These are phyloP conservation scores for Atta colombica DNA, from an alignment of 1,140 invertebrate species.

Conservation along the genomic window DNA sequence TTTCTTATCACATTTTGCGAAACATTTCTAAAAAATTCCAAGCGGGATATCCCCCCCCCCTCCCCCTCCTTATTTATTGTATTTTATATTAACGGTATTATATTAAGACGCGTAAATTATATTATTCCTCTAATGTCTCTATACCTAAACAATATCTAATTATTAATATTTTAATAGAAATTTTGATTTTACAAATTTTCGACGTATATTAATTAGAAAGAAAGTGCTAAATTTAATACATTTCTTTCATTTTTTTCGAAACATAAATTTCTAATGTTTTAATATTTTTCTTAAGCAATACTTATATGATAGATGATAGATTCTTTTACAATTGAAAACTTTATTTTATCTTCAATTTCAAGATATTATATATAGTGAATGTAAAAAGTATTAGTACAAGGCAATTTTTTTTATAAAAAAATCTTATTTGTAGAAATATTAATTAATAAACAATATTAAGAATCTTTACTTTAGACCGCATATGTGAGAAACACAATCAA, in stretches of 20 bases:
- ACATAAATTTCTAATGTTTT: too few relatives aligned
- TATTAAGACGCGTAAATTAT: background rate
- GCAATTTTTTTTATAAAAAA: too few relatives aligned
- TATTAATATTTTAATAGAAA: too few relatives aligned
- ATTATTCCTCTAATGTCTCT: background rate
- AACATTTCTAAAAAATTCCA: constrained; percentile 12
- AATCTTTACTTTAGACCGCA: too few relatives aligned
- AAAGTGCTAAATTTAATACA: background rate
- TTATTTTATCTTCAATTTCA: background rate
- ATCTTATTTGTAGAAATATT: too few relatives aligned
- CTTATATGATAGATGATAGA: background rate
- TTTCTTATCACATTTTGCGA: background rate
- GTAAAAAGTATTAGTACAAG: too few relatives aligned
- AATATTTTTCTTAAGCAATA: too few relatives aligned
- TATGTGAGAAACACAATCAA: too few relatives aligned
- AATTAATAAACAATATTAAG: too few relatives aligned
- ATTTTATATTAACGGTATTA: background rate
- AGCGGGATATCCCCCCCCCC: background rate
- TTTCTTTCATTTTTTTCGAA: background rate
- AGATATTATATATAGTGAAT: too few relatives aligned
- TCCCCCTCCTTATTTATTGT: background rate
- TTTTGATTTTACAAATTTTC: background rate
- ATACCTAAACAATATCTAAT: too few relatives aligned
- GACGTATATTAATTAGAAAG: background rate
- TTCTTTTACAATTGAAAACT: background rate